Evolutionary conservation across 2,113 vertebrate species (phyloP).

Genomic region (Beaufortia kweichowensis): DNA sequence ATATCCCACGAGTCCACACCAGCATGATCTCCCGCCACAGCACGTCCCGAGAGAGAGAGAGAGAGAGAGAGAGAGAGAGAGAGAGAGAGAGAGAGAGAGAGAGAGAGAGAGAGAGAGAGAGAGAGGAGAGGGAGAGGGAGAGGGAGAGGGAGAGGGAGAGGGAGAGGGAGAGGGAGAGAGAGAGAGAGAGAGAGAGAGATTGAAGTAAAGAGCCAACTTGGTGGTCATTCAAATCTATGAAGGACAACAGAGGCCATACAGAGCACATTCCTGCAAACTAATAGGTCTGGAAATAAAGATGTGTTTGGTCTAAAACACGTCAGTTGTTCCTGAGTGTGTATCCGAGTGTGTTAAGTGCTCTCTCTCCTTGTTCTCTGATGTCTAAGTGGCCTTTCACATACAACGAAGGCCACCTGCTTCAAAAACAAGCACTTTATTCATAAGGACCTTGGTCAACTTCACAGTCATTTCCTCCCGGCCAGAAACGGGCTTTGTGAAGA

Average conservation of each 20-base stretch:
- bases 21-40: conserved; percentile 33
- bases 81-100: background rate
- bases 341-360: conserved; percentile 51
- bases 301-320: conserved; percentile 67
- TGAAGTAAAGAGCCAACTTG: no score
- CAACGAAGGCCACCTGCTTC: conserved; percentile 65
- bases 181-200: no score
- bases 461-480: conserved; percentile 64
- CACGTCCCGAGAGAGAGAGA: conserved; percentile 29
- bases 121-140: no score
- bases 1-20: conserved; percentile 43
- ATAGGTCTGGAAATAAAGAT: conserved; percentile 56
- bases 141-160: no score
- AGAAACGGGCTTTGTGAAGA: conserved; percentile 56
- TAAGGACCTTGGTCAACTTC: conserved; percentile 54
- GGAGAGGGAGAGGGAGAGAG: no score
- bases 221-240: no score
- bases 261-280: conserved; percentile 56
- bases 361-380: conserved; percentile 42
- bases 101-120: no score
- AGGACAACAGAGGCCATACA: conserved; percentile 35
- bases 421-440: conserved; percentile 71
- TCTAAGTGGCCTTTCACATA: conserved; percentile 47
- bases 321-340: conserved; percentile 53
- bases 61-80: background rate